Base-by-base conservation (phyloP, 2,113 vertebrate species). In the Sylvia atricapilla region DNA sequence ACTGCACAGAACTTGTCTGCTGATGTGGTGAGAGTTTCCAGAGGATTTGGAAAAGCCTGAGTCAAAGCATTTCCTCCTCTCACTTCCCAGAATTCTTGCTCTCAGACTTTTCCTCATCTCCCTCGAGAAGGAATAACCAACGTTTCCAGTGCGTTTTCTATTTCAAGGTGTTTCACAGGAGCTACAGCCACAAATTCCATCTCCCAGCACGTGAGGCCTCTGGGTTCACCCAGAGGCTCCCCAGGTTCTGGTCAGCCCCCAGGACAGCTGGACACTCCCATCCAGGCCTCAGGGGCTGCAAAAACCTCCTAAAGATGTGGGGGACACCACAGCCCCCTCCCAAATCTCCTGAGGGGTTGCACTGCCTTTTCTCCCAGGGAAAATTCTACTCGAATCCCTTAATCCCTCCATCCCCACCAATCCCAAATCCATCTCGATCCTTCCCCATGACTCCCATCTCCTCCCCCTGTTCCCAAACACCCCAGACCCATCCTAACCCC, bases 131-230 rank as follows among this genome's bases (percentile, higher is more conserved):
- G 7, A 46, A 53, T 22, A 58, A 70, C 37, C 22, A 20, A 18
- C 0, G 0, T n/a, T 74, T 19, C 20, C 43, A 41, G 8, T 0
- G 6, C 11, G 4, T 41, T 79, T 82, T 14, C 60, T 44, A 11
- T 31, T 47, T 27, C 25, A 16, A 74, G 58, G 49, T 2, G 0
- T 50, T 89, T 28, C 22, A 24, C 23, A 33, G 46, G 31, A 73
- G 19, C 24, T 41, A 11, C 4, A 44, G 43, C 3, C 74, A 55
- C 46, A 30, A 66, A 56, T n/a, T 7, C 24, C 75, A 12, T 11
- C 31, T 63, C 25, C 39, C 28, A 12, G 37, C 6, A 31, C 16
- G 15, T 0, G 1, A 44, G 31, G 37, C 37, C 37, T 37, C 37
- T 37, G 37, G 37, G 37, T 3, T 59, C 47, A 16, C 10, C 18